Conservation (phyloP, 2,888 invertebrate species). For the Lymantria monacha region DNA sequence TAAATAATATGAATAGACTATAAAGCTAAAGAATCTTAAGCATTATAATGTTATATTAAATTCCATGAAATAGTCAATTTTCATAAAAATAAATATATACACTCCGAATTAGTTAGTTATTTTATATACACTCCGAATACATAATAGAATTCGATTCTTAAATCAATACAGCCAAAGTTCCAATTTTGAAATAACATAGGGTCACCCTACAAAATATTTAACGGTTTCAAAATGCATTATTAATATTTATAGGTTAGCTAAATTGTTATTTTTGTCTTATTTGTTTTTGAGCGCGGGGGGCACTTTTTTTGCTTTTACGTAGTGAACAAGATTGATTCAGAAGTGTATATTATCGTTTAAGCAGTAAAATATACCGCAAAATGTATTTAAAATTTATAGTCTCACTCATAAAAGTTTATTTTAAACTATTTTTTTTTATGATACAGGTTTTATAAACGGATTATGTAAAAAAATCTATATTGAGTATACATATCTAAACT, state of each 20-base stretch:
- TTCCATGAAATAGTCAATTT: too few species aligned
- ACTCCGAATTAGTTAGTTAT: too few species aligned
- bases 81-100: too few species aligned
- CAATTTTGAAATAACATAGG: conserved; percentile 17
- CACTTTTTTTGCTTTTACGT: conserved; percentile 70
- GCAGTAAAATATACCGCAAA: conserved; percentile 44
- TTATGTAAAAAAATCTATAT: too few species aligned
- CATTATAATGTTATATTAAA: too few species aligned
- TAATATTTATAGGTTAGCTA: conserved; percentile 75
- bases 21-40: too few species aligned
- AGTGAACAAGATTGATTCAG: conserved; percentile 43
- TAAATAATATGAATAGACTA: too few species aligned
- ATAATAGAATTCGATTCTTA: too few species aligned
- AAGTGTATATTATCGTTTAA: conserved; percentile 50
- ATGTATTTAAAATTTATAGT: conserved; percentile 47
- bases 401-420: conserved; percentile 36
- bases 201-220: conserved; percentile 56
- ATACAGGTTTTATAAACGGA: not conserved
- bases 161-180: too few species aligned
- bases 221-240: conserved; percentile 64
- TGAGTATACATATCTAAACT: too few species aligned
- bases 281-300: conserved; percentile 69
- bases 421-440: conserved; percentile 11
- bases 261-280: conserved; percentile 61
- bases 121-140: too few species aligned